phyloP scores from a whole-genome alignment of 2,113 vertebrate genomes.

The Climacteris rufus region DNA sequence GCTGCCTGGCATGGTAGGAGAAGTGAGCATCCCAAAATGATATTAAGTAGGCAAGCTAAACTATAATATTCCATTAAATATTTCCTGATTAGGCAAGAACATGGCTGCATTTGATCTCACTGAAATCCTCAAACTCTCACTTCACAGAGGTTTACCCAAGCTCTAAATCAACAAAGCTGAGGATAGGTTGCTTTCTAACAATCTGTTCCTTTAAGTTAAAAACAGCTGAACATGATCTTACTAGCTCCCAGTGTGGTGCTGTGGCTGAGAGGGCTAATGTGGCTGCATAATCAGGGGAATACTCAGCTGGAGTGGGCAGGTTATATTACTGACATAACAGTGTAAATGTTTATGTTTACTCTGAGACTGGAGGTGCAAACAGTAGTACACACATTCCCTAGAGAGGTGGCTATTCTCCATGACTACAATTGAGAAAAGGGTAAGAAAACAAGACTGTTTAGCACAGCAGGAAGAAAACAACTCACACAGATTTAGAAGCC shows the following conservation, averaged over 20 bases:
- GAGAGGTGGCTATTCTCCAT: conserved; percentile 20
- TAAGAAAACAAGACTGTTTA: background rate
- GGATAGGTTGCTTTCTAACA: conserved; percentile 12
- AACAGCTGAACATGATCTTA: conserved; percentile 17
- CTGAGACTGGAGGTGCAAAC: conserved; percentile 15
- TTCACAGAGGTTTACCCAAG: background rate
- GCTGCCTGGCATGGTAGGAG: background rate
- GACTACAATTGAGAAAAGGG: background rate
- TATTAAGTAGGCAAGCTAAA: background rate
- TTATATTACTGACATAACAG: conserved; percentile 20
- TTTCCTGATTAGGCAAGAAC: background rate
- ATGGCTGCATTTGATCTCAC: background rate
- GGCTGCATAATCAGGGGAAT: conserved; percentile 37
- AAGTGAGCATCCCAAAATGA: background rate
- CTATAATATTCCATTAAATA: background rate
- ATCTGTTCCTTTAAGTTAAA: conserved; percentile 41
- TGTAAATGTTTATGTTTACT: conserved; percentile 57
- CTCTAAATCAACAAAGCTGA: conserved; percentile 23
- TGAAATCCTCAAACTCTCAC: conserved; percentile 3
- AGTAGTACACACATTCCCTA: background rate
- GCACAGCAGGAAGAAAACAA: background rate
- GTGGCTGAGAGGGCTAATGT: conserved; percentile 49
- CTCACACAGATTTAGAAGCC: background rate
- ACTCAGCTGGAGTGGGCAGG: conserved; percentile 37
- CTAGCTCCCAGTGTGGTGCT: conserved; percentile 20